Conservation (phyloP, 2,888 invertebrate species). For the Aporophyla lueneburgensis region DNA sequence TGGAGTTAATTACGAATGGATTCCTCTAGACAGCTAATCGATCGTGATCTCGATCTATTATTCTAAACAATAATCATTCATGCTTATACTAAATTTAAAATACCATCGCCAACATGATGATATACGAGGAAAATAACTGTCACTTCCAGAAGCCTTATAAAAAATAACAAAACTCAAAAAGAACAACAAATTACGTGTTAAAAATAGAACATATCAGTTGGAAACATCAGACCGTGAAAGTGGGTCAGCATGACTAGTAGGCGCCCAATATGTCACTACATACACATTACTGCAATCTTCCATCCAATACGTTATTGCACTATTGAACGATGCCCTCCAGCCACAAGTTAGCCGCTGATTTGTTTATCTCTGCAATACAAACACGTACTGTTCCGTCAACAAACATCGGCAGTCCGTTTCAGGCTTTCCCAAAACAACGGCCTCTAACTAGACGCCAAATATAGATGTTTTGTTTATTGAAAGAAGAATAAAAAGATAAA, state of each 20-base stretch:
- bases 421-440: conserved; percentile 15
- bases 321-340: conserved; percentile 22
- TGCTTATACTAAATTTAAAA: not conserved
- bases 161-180: not conserved
- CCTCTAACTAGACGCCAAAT: conserved; percentile 39
- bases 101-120: not conserved
- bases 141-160: not conserved
- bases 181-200: conserved; percentile 21
- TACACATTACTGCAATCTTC: conserved; percentile 59
- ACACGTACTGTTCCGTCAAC: conserved; percentile 16
- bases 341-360: conserved; percentile 41
- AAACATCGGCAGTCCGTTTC: conserved; percentile 20
- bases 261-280: conserved; percentile 53
- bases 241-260: conserved; percentile 45
- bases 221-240: conserved; percentile 42
- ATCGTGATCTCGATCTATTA: too few species aligned
- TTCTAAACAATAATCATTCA: not conserved
- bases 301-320: conserved; percentile 41
- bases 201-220: conserved; percentile 27
- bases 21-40: not conserved
- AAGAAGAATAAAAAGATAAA: conserved; percentile 48
- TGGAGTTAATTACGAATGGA: not conserved
- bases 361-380: conserved; percentile 43
- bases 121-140: conserved; percentile 2
- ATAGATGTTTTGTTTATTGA: conserved; percentile 37